Percentiles rank a stretch among this genome's conserved stretches.
phyloP scores from a whole-genome alignment of 2,888 invertebrate species.

The Venusia cambrica region DNA sequence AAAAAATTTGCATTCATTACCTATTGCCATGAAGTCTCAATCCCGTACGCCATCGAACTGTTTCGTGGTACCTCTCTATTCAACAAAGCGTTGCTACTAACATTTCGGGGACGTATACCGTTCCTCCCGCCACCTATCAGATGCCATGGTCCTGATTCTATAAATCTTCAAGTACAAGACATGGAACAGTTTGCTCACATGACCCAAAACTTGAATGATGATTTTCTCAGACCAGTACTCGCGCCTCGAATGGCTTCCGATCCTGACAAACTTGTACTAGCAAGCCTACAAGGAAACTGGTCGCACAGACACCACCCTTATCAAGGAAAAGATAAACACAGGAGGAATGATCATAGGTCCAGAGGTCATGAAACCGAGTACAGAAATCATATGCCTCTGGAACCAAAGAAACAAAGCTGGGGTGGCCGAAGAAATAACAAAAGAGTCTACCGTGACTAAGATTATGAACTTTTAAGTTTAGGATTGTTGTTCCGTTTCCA shows the following conservation, averaged over 20 bases:
- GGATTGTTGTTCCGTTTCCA: no score
- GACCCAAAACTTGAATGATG: slow-evolving; percentile 55
- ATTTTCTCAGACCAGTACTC: slow-evolving; percentile 39
- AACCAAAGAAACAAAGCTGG: slow-evolving; percentile 24
- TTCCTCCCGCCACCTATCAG: slow-evolving; percentile 63
- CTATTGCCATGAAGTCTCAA: slow-evolving; percentile 87
- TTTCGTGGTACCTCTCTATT: slow-evolving; percentile 86
- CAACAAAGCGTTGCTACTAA: slow-evolving; percentile 80
- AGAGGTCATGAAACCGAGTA: slow-evolving; percentile 10
- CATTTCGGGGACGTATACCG: slow-evolving; percentile 50
- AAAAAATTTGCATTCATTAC: slow-evolving; percentile 89
- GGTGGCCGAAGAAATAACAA: slow-evolving; percentile 49
- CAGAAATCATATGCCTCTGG: slow-evolving; percentile 6
- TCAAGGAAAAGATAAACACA: slow-evolving; percentile 50
- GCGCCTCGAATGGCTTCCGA: slow-evolving; percentile 40
- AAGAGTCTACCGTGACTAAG: slow-evolving; percentile 43
- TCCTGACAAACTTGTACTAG: slow-evolving; percentile 56
- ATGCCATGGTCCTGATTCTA: slow-evolving; percentile 54
- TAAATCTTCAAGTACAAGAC: slow-evolving; percentile 53
- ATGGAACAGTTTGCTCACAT: slow-evolving; percentile 62
- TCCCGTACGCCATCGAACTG: slow-evolving; percentile 87
- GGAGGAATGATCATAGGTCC: slow-evolving; percentile 45
- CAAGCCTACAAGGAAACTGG: slow-evolving; percentile 77
- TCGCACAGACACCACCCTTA: slow-evolving; percentile 69
- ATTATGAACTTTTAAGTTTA: no score